phyloP scores from a whole-genome alignment of 1,140 invertebrate species.

The Tenebrio molitor region DNA sequence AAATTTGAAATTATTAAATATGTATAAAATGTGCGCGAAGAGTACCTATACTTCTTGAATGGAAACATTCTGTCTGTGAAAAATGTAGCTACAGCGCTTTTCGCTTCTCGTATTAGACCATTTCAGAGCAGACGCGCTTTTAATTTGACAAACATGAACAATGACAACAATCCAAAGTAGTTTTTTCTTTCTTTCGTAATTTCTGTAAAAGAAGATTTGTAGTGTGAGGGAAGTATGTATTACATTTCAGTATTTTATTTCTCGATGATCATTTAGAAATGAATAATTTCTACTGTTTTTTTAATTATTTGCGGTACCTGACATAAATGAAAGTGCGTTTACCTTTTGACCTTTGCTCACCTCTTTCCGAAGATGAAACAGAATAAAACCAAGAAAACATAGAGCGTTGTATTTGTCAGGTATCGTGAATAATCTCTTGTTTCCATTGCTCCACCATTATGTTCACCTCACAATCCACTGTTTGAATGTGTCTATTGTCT shows the following conservation, averaged over 20 bases:
- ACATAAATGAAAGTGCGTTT: not conserved
- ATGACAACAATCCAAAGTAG: not conserved
- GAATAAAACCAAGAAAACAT: slow-evolving; percentile 25
- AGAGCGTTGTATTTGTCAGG: slow-evolving; percentile 12
- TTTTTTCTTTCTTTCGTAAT: slow-evolving; percentile 9
- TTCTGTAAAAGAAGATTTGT: slow-evolving; percentile 20
- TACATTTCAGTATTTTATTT: not conserved
- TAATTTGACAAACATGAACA: not conserved
- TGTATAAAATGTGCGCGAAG: too few relatives aligned
- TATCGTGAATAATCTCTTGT: slow-evolving; percentile 29
- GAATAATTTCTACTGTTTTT: not conserved
- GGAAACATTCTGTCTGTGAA: too few relatives aligned
- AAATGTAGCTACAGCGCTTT: not conserved
- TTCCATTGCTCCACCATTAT: slow-evolving; percentile 26
- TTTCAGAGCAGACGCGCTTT: slow-evolving; percentile 12
- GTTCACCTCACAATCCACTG: not conserved
- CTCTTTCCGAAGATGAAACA: not conserved
- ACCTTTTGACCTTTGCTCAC: slow-evolving; percentile 11
- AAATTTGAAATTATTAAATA: too few relatives aligned
- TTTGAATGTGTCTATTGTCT: slow-evolving; percentile 29
- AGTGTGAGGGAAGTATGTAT: slow-evolving; percentile 39
- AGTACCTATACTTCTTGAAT: too few relatives aligned
- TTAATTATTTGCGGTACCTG: slow-evolving; percentile 2
- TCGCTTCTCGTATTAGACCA: not conserved
- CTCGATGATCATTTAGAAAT: not conserved